Conservation (phyloP, 2,888 invertebrate species). For the Cheilosia vulpina region DNA sequence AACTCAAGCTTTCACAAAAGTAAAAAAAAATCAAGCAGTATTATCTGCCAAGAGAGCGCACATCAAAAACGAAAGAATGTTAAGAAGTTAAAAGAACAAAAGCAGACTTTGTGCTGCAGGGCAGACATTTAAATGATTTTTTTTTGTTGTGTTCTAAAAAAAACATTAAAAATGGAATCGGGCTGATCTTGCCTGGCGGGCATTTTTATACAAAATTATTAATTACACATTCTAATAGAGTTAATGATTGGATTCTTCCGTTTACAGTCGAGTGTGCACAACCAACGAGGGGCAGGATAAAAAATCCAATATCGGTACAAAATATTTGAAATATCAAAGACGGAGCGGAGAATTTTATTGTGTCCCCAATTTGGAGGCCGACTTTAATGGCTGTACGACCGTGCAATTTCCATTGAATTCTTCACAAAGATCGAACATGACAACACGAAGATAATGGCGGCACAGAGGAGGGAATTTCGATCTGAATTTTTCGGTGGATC, state of each 20-base stretch:
- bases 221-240: constrained; percentile 57
- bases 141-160: neutral
- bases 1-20: constrained; percentile 46
- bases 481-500: constrained; percentile 38
- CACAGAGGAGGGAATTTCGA: constrained; percentile 1
- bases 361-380: constrained; percentile 69
- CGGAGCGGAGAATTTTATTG: constrained; percentile 53
- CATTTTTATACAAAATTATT: constrained; percentile 49
- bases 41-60: neutral
- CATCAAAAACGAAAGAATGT: constrained; percentile 29
- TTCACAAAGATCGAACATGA: constrained; percentile 63
- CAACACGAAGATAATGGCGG: constrained; percentile 25
- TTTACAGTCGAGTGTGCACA: constrained; percentile 29
- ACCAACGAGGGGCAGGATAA: neutral
- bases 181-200: constrained; percentile 27
- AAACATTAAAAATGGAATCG: neutral
- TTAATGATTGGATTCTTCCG: constrained; percentile 68
- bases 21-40: neutral
- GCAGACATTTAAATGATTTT: no score
- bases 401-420: constrained; percentile 72
- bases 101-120: no score
- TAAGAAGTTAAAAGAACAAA: neutral
- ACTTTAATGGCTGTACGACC: constrained; percentile 58
- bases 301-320: constrained; percentile 42
- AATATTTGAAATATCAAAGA: constrained; percentile 52